Conservation (phyloP, 2,888 invertebrate species). For the Caenorhabditis sp. region DNA sequence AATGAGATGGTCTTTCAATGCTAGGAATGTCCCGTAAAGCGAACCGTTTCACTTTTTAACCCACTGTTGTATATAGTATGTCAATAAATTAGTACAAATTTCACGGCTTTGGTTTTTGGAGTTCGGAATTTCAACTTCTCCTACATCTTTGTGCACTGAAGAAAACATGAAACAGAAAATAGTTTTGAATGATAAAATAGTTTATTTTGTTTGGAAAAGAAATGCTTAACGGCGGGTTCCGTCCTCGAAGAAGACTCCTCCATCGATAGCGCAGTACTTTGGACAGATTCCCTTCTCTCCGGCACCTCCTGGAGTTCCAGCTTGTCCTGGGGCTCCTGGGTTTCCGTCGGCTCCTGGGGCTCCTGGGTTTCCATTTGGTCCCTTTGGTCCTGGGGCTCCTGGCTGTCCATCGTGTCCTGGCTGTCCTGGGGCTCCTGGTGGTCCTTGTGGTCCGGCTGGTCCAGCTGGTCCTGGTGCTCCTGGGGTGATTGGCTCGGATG, state of each 20-base stretch:
- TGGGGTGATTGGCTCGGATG: constrained; percentile 74
- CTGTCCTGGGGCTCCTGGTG: constrained; percentile 73
- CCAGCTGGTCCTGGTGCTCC: constrained; percentile 77
- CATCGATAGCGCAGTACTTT: constrained; percentile 82
- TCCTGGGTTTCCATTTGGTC: constrained; percentile 73
- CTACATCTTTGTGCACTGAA: too few relatives aligned
- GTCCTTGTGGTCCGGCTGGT: constrained; percentile 73
- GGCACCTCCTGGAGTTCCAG: constrained; percentile 71
- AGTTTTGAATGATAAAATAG: constrained; percentile 28
- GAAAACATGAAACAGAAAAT: neutral
- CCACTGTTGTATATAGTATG: constrained; percentile 17
- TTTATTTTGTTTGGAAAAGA: constrained; percentile 13
- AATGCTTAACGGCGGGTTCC: constrained; percentile 72
- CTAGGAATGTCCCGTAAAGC: too few relatives aligned
- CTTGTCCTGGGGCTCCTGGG: constrained; percentile 71
- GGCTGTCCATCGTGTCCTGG: constrained; percentile 69
- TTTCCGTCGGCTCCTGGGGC: constrained; percentile 69
- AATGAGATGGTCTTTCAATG: constrained; percentile 12
- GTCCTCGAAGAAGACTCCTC: constrained; percentile 82
- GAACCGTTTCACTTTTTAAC: neutral
- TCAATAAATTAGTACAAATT: constrained; percentile 24
- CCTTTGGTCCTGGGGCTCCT: constrained; percentile 72
- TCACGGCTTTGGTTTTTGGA: too few relatives aligned
- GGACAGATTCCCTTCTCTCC: constrained; percentile 76
- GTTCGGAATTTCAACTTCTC: too few relatives aligned